A percentile compares a stretch with the other conserved stretches of the same genome.
These are phyloP conservation scores for Stegostoma tigrinum DNA, from an alignment of 2,113 vertebrate genomes.

Conservation along the genomic window DNA sequence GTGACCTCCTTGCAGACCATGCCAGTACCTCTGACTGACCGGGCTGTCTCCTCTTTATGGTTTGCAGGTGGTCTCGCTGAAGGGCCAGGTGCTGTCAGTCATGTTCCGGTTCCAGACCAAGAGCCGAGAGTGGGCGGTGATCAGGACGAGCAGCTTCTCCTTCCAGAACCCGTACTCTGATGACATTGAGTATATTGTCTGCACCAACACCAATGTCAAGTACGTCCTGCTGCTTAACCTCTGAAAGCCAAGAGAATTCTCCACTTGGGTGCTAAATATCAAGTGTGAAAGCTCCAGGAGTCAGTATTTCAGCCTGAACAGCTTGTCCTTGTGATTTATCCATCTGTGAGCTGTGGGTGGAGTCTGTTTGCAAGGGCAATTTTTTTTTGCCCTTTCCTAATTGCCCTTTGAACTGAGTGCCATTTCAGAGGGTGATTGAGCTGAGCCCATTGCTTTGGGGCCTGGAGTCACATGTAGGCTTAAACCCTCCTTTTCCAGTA, in stretches of 20 bases:
- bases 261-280: background rate
- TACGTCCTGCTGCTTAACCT: slow-evolving; percentile 57
- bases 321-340: no score
- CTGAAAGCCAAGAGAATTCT: background rate
- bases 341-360: no score
- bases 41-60: slow-evolving; percentile 40
- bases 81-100: slow-evolving; percentile 92
- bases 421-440: background rate
- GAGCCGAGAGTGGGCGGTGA: slow-evolving; percentile 85
- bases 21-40: background rate
- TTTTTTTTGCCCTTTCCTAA: no score
- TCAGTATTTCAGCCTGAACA: background rate
- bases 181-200: slow-evolving; percentile 98
- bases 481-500: background rate
- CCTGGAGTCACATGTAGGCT: no score
- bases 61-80: slow-evolving; percentile 84
- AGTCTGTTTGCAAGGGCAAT: no score
- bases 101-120: slow-evolving; percentile 96
- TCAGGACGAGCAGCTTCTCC: slow-evolving; percentile 94
- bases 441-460: no score
- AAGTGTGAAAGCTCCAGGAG: no score
- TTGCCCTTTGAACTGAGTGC: no score
- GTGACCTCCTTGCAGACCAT: no score
- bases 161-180: slow-evolving; percentile 99
- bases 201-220: slow-evolving; percentile 96